These are phyloP conservation scores for Arothron firmamentum DNA, from an alignment of 2,113 vertebrate genomes.

Conservation along the genomic window DNA sequence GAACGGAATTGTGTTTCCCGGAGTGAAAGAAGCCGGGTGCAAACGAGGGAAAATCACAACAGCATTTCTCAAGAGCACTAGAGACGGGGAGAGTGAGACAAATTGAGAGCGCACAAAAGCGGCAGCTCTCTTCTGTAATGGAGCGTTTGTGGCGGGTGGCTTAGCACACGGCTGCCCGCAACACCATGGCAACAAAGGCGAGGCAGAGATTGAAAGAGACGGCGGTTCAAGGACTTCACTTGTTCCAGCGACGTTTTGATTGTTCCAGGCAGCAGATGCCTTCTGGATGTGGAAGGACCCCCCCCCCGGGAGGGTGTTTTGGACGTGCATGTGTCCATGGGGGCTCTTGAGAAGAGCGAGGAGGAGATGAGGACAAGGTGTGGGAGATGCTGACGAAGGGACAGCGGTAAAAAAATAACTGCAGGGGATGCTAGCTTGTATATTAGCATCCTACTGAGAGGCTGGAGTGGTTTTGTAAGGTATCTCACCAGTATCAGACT, in stretches of 20 bases:
- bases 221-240: slow-evolving; percentile 72
- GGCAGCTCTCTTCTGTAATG: slow-evolving; percentile 49
- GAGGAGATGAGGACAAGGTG: slow-evolving; percentile 22
- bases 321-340: too few relatives aligned
- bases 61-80: slow-evolving; percentile 37
- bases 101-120: slow-evolving; percentile 27
- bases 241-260: slow-evolving; percentile 71
- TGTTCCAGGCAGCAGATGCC: slow-evolving; percentile 46
- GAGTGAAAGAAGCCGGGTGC: slow-evolving; percentile 17
- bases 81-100: slow-evolving; percentile 14
- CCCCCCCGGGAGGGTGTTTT: background rate
- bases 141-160: slow-evolving; percentile 40
- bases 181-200: slow-evolving; percentile 71
- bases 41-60: slow-evolving; percentile 34
- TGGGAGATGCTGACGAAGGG: too few relatives aligned
- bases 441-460: slow-evolving; percentile 18
- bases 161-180: slow-evolving; percentile 47
- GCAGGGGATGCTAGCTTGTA: slow-evolving; percentile 29
- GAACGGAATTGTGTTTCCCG: slow-evolving; percentile 28
- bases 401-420: background rate
- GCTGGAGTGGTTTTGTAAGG: slow-evolving; percentile 2
- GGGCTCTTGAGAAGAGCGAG: slow-evolving; percentile 9
- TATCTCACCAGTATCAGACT: too few relatives aligned
- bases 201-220: slow-evolving; percentile 40
- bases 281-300: slow-evolving; percentile 32